Evolutionary conservation across 1,140 invertebrate species (phyloP).

Genomic region (Oreohelix idahoensis): DNA sequence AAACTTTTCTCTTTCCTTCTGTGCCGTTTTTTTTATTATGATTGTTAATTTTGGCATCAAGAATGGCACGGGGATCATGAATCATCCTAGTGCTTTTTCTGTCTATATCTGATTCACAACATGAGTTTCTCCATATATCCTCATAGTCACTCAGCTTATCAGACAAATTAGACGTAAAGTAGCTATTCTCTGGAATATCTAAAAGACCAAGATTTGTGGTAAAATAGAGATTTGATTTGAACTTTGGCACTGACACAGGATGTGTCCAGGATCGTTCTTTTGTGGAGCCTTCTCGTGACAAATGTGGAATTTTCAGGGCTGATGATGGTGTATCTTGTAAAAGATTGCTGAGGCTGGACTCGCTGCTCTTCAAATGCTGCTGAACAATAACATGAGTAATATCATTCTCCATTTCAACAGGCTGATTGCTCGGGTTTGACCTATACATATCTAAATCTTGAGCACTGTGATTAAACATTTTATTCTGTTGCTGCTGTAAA

Average conservation of each 20-base stretch:
- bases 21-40: neutral
- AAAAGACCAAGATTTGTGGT: conserved; percentile 57
- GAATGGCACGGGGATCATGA: neutral
- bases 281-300: neutral
- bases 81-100: conserved; percentile 28
- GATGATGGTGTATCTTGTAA: neutral
- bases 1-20: conserved; percentile 27
- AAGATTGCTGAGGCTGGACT: neutral
- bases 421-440: conserved; percentile 15
- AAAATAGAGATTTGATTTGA: conserved; percentile 72
- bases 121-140: conserved; percentile 84
- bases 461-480: neutral
- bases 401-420: neutral
- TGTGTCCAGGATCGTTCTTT: conserved; percentile 23
- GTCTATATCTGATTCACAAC: conserved; percentile 42
- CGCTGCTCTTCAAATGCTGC: neutral
- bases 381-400: neutral
- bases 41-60: conserved; percentile 20
- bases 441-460: conserved; percentile 21
- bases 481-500: neutral
- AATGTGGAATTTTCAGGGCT: neutral
- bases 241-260: conserved; percentile 24
- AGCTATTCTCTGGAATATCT: conserved; percentile 72
- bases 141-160: conserved; percentile 96
- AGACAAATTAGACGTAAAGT: conserved; percentile 87